Evolutionary conservation across 2,888 invertebrate species (phyloP).

Genomic region (Eueremaeus valkanovi): DNA sequence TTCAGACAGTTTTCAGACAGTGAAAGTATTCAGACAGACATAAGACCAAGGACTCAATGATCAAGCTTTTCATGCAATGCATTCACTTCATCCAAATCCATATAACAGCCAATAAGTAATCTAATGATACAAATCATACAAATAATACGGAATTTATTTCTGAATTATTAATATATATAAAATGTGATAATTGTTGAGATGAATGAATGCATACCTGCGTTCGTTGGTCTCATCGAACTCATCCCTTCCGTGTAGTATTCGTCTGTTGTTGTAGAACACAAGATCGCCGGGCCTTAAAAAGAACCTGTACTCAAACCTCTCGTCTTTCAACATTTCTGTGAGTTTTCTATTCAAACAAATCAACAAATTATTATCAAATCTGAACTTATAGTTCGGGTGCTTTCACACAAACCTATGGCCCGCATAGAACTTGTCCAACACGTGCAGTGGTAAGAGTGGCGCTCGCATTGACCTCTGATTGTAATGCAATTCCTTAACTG

Average conservation of each 20-base stretch:
- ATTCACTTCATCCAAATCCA: conserved; percentile 52
- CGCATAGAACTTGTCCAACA: conserved; percentile 50
- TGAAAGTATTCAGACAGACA: no score
- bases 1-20: no score
- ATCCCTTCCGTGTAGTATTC: conserved; percentile 52
- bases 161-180: neutral
- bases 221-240: conserved; percentile 50
- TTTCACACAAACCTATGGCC: conserved; percentile 49
- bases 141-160: neutral
- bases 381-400: neutral
- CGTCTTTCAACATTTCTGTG: neutral
- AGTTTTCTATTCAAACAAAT: conserved; percentile 41
- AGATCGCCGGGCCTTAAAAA: conserved; percentile 52
- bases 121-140: neutral
- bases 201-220: conserved; percentile 47
- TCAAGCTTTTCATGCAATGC: conserved; percentile 49
- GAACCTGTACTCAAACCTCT: conserved; percentile 38
- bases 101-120: conserved; percentile 51
- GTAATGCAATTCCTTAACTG: conserved; percentile 51
- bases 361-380: neutral
- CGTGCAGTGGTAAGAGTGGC: conserved; percentile 50
- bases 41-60: no score
- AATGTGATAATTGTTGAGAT: neutral
- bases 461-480: conserved; percentile 52
- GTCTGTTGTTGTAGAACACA: conserved; percentile 52